Base-by-base conservation (phyloP, 2,888 invertebrate species). In the Sicus ferrugineus region DNA sequence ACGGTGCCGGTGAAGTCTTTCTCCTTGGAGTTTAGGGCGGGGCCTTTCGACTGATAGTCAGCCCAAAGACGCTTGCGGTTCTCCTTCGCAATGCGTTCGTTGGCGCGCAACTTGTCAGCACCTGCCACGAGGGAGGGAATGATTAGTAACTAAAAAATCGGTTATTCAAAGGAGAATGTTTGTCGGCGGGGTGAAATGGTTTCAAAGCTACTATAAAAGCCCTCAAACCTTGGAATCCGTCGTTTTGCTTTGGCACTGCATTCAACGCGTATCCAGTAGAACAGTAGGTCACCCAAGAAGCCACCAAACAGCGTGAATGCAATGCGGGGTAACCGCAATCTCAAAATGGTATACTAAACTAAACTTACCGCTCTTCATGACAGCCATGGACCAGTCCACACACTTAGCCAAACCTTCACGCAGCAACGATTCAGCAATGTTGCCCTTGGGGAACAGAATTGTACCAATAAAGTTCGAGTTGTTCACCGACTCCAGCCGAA, bases 401-500 rank as follows among this genome's bases (percentile, higher is more conserved):
- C 98, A 98, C 82, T 91, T 92, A 0, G 97, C 98, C 79, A 96
- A 94, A 19, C 98, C 98, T 84, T 96, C 94, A 68, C 89, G 89
- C 74, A 98, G 85, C 71, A 99, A 87, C 30, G 93, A 89, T 83
- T 98, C 98, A 0, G 98, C 97, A 80, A 99, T 98, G 83, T 97
- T 97, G 42, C 92, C 92, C 81, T 89, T 91, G 0, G 98, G 98
- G 86, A 97, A 97, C 59, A 96, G 80, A 75, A 99, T 92, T 34
- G 95, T 94, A 46, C 98, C 99, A 69, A 98, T 93, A 79, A 96
- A 94, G 83, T 96, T 97, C 79, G 92, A 92, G 83, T 97, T 98
- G 79, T 95, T 95, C 0, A 94, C 93, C 0, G 96, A 94, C 81
- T 98, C 97, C 54, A 99, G 87, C 42, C 96, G 89, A 21, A 97